Evolutionary conservation across 2,113 vertebrate species (phyloP), one percentile per base, ranked within the genome.

Genomic region (Thinocorus orbignyianus): DNA sequence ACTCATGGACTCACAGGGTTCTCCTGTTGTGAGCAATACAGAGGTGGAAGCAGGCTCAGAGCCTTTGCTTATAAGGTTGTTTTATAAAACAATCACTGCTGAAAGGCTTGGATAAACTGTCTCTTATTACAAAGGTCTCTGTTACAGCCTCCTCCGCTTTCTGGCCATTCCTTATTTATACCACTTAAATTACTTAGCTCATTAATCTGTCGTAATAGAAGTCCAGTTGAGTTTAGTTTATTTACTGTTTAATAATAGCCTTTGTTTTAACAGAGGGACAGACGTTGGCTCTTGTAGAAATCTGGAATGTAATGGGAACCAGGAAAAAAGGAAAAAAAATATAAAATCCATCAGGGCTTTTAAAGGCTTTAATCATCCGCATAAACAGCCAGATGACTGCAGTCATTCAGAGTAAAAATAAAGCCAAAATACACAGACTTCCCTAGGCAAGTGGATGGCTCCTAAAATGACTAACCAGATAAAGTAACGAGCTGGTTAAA

Each of bases 391-490:
- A 92, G 61, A 70, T 62, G 80, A 96, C 41, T 77, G 73, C 69
- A 93, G 86, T 91, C 52, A 57, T 71, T 88, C 61, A 76, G 65
- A 89, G 65, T 26, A 78, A 84, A 96, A 94, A 84, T 62, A 89
- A 91, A 91, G 79, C 30, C 55, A 93, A 89, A 96, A 64, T 55
- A 65, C n/a, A 61, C 19, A 87, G 72, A 58, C 31, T 57, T 94
- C 41, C 23, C 57, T 51, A 48, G 71, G 61, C 60, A 81, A 95
- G 69, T 41, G 48, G 65, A 49, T 41, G 92, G 58, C 57, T 89
- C 81, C 46, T 72, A 49, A 96, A 92, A 90, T 84, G 26, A 64
- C 46, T 86, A 88, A 83, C 15, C 35, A 92, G 69, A 64, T 83
- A 83, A 82, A 81, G 57, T 22, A 90, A 70, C 9, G 70, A 86